phyloP scores from a whole-genome alignment of 2,797 vertebrate genomes.

The Glossophaga mutica region DNA sequence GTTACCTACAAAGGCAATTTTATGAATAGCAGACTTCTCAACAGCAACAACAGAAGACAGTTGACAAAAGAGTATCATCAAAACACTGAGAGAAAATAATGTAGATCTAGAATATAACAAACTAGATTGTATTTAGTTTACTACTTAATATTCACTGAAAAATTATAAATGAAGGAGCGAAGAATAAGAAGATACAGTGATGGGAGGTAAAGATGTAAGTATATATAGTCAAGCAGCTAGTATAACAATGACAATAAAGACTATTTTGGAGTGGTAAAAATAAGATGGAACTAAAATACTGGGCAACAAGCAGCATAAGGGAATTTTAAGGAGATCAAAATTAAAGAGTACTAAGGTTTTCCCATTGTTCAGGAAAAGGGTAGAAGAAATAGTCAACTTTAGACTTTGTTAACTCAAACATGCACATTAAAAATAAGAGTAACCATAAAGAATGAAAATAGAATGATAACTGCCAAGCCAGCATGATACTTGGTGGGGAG shows the following conservation, averaged over 20 bases:
- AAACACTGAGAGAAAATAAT: constrained; percentile 26
- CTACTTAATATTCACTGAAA: not conserved
- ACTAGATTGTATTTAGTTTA: not conserved
- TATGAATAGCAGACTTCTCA: not conserved
- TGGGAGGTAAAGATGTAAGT: not conserved
- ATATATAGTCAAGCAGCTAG: not conserved
- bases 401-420: constrained; percentile 13
- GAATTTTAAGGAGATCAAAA: not conserved
- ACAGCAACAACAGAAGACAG: constrained; percentile 8
- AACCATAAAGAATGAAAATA: constrained; percentile 43
- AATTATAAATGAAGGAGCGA: not conserved
- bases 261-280: not conserved
- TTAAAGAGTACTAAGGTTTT: constrained; percentile 3
- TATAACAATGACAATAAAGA: not conserved
- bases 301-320: not conserved
- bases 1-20: not conserved
- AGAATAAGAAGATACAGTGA: not conserved
- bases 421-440: constrained; percentile 32
- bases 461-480: constrained; percentile 31
- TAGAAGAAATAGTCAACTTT: not conserved
- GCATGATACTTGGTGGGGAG: not conserved
- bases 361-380: not conserved
- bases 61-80: constrained; percentile 5
- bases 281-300: not conserved
- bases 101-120: not conserved